phyloP scores from a whole-genome alignment of 2,797 vertebrate genomes.

The Argentina silus region DNA sequence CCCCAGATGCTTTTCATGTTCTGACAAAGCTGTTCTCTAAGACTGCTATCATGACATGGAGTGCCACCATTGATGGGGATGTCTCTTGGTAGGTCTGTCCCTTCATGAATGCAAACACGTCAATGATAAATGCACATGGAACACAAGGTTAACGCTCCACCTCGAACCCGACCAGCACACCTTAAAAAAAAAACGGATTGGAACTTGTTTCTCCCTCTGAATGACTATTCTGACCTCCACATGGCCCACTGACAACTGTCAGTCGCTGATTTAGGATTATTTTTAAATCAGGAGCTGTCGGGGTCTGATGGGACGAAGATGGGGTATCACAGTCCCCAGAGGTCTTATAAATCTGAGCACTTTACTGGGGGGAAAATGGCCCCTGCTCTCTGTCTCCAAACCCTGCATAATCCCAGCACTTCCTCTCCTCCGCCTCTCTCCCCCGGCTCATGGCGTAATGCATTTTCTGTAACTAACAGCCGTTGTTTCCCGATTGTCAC shows the following conservation, averaged over 20 bases:
- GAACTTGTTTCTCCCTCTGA: conserved; percentile 8
- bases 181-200: background rate
- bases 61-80: background rate
- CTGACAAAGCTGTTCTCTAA: conserved; percentile 1
- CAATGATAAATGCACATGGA: no score
- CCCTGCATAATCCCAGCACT: conserved; percentile 93
- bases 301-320: conserved; percentile 75
- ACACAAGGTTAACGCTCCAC: no score
- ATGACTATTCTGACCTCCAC: conserved; percentile 67
- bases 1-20: background rate
- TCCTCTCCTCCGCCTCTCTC: conserved; percentile 90
- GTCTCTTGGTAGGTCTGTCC: no score
- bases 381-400: conserved; percentile 81
- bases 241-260: conserved; percentile 79
- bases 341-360: conserved; percentile 97
- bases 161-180: background rate
- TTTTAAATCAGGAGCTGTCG: conserved; percentile 89
- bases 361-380: conserved; percentile 87
- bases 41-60: background rate
- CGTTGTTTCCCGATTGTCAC: conserved; percentile 99
- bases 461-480: conserved; percentile 99
- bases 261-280: conserved; percentile 88
- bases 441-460: conserved; percentile 91
- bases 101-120: background rate
- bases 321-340: conserved; percentile 82